These are phyloP conservation scores for Limnodromus scolopaceus DNA, from an alignment of 2,797 vertebrate species.

Conservation along the genomic window DNA sequence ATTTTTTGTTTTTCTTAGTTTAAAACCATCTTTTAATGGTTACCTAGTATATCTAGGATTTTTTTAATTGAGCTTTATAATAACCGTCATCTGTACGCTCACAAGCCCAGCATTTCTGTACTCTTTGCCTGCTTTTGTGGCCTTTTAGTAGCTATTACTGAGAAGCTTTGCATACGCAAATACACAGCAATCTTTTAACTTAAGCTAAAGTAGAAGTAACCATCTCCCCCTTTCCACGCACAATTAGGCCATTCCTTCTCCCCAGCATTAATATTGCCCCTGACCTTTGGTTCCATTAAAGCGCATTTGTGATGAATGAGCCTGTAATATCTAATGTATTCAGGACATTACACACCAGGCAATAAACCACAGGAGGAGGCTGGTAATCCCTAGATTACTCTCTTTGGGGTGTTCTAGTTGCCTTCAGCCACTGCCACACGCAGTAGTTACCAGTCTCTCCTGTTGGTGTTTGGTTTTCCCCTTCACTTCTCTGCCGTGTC, in stretches of 20 bases:
- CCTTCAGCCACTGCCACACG: background rate
- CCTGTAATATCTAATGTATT: background rate
- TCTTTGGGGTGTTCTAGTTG: background rate
- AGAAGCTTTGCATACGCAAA: background rate
- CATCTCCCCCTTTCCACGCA: background rate
- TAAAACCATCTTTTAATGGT: background rate
- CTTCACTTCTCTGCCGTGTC: background rate
- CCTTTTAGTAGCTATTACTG: background rate
- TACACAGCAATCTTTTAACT: background rate
- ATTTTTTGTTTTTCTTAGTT: background rate
- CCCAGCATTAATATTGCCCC: background rate
- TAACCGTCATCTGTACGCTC: background rate
- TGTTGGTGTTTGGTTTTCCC: background rate
- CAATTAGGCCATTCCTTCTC: background rate
- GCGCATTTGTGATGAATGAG: background rate
- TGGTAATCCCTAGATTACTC: background rate
- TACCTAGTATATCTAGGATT: background rate
- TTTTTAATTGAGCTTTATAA: background rate
- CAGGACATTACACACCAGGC: background rate
- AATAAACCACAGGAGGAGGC: background rate
- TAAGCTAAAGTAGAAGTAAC: background rate
- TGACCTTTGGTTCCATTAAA: background rate
- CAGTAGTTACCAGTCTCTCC: accelerated
- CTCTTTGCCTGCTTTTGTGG: background rate
- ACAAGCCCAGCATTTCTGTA: background rate